Evolutionary conservation across 2,113 vertebrate species (phyloP).

Genomic region (Misgurnus mizolepis): DNA sequence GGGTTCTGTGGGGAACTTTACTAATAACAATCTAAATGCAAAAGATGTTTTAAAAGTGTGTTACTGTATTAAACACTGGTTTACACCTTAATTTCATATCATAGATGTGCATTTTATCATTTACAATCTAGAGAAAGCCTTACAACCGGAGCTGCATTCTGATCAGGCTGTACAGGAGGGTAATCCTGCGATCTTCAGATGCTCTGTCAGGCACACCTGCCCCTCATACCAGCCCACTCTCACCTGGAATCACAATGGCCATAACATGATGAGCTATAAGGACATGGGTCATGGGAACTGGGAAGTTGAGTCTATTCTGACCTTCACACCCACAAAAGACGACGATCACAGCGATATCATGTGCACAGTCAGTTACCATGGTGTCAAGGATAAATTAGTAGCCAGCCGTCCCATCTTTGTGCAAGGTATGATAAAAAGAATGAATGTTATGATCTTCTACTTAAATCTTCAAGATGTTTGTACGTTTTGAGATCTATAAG

Average conservation of each 20-base stretch:
- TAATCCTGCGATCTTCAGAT: conserved; percentile 48
- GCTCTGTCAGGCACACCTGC: conserved; percentile 64
- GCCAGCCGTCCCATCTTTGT: conserved; percentile 37
- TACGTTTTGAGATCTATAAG: no score
- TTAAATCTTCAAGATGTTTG: no score
- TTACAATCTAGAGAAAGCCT: background rate
- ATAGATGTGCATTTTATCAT: background rate
- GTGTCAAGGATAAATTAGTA: background rate
- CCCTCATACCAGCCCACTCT: conserved; percentile 50
- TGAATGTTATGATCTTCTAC: no score
- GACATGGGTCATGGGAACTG: conserved; percentile 47
- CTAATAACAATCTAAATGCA: no score
- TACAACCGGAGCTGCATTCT: background rate
- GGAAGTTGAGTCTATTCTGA: conserved; percentile 62
- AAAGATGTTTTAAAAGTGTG: background rate
- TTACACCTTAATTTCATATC: no score
- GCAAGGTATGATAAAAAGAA: conserved; percentile 50
- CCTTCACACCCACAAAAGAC: conserved; percentile 36
- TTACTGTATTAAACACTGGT: no score
- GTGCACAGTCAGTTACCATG: conserved; percentile 57
- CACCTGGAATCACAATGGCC: conserved; percentile 51
- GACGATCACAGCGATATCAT: conserved; percentile 55
- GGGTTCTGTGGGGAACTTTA: no score
- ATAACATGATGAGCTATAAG: conserved; percentile 16
- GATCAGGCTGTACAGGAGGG: conserved; percentile 22